These are phyloP conservation scores for Athalia cordata DNA, from an alignment of 2,888 invertebrate genomes.

Conservation along the genomic window DNA sequence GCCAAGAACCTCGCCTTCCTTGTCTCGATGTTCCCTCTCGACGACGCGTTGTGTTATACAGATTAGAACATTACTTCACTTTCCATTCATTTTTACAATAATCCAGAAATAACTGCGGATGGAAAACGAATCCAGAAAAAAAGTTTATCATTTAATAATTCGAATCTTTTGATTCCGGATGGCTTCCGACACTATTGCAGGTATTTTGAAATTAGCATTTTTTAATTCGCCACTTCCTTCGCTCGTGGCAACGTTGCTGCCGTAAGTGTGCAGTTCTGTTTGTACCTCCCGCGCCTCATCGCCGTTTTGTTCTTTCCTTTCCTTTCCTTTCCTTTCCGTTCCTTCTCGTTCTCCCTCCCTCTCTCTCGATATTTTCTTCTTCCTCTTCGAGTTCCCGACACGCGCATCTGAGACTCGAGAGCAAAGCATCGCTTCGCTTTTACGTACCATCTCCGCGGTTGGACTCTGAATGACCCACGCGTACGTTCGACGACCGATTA, in stretches of 20 bases:
- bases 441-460: background rate
- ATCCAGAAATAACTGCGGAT: too few relatives aligned
- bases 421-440: constrained; percentile 5
- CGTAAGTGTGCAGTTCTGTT: background rate
- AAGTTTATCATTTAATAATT: too few relatives aligned
- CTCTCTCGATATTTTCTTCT: background rate
- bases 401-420: background rate
- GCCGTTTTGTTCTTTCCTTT: background rate
- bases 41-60: constrained; percentile 4
- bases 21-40: background rate
- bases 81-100: too few relatives aligned
- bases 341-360: background rate
- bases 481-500: background rate
- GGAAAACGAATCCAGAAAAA: too few relatives aligned
- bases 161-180: too few relatives aligned
- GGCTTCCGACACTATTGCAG: background rate
- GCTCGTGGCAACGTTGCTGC: constrained; percentile 13
- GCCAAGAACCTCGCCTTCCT: constrained; percentile 28
- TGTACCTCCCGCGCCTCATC: background rate
- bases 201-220: background rate
- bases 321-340: background rate
- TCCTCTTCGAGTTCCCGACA: background rate
- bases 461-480: constrained; percentile 22
- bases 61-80: too few relatives aligned
- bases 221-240: background rate